Base-by-base conservation (phyloP, 2,113 vertebrate genomes). In the Myotis davidii region DNA sequence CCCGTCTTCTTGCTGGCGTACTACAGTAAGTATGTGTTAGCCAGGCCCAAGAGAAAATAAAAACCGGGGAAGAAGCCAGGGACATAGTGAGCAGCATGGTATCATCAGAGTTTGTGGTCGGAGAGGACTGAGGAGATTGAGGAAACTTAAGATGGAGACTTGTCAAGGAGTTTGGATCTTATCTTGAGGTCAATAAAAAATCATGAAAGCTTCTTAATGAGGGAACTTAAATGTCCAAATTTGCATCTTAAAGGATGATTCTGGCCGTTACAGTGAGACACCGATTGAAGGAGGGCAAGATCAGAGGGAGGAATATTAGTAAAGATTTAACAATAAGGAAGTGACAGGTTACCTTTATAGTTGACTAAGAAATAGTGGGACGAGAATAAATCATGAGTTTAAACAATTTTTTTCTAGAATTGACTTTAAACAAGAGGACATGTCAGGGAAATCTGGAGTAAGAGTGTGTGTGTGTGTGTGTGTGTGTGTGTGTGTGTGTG, bases 151-250 rank as follows among this genome's bases (percentile, higher is more conserved):
- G 54, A 29, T 9, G 4, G 27, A 54, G 3, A 5, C 17, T 21
- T 48, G 3, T 39, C 64, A 84, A 27, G 56, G 37, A 67, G 14
- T 95, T 34, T 81, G 45, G 29, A 84, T 69, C 76, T 92, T 76
- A 52, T 82, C 73, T 59, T 69, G 69, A 83, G 81, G 82, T 86
- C 88, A 82, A 2, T 59, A 64, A 89, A 45, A 89, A 96, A n/a
- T 72, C 78, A 82, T 20, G 78, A 59, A 91, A 73, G 29, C 23
- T 70, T 94, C 48, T 86, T 18, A 85, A 90, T 89, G 52, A 92
- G 9, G 6, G 12, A n/a, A 77, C 70, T 65, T 10, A 59, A 56
- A 74, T 61, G 39, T 73, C 39, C 81, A 88, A 37, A 61, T 61
- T 52, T 78, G 39, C 39, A 21, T 76, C 61, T 88, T 85, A 34